A percentile compares a stretch with the other conserved stretches of the same genome.
Evolutionary conservation across 2,888 invertebrate species (phyloP).

Genomic region (Pediacus dermestoides): DNA sequence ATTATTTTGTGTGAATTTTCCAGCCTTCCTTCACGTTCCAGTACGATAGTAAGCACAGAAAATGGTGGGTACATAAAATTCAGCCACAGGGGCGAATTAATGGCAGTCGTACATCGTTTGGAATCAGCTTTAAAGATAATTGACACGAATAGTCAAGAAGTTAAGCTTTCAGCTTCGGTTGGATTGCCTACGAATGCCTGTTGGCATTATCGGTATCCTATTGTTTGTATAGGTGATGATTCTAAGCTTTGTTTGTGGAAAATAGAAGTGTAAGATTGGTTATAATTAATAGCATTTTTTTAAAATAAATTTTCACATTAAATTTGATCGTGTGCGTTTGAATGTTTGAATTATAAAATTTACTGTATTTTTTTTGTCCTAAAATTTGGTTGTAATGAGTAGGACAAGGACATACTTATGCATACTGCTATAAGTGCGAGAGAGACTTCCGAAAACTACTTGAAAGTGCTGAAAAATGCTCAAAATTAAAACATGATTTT

Average conservation of each 20-base stretch:
- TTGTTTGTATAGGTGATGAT: conserved; percentile 60
- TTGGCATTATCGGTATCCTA: conserved; percentile 62
- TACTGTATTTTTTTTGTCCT: too few species aligned
- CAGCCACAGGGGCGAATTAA: conserved; percentile 60
- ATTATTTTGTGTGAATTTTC: conserved; percentile 24
- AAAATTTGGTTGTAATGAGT: too few species aligned
- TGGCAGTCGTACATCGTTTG: conserved; percentile 65
- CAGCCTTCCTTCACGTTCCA: conserved; percentile 60
- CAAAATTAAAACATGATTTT: too few species aligned
- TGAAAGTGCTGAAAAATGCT: too few species aligned
- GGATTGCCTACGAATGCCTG: conserved; percentile 58
- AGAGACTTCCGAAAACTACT: too few species aligned
- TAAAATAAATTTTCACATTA: conserved; percentile 11
- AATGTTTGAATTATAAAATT: too few species aligned
- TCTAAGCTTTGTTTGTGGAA: conserved; percentile 61
- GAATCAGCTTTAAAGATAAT: conserved; percentile 64
- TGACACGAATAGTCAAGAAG: conserved; percentile 56
- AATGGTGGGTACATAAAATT: conserved; percentile 61
- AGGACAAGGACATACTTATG: too few species aligned
- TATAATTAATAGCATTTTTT: conserved; percentile 9
- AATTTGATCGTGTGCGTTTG: too few species aligned
- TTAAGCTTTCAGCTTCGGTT: conserved; percentile 54
- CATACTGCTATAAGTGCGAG: too few species aligned
- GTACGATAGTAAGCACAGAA: conserved; percentile 59
- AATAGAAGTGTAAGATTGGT: conserved; percentile 18